Conservation (phyloP, 2,888 invertebrate species). For the Drosophila stalkeri region DNA sequence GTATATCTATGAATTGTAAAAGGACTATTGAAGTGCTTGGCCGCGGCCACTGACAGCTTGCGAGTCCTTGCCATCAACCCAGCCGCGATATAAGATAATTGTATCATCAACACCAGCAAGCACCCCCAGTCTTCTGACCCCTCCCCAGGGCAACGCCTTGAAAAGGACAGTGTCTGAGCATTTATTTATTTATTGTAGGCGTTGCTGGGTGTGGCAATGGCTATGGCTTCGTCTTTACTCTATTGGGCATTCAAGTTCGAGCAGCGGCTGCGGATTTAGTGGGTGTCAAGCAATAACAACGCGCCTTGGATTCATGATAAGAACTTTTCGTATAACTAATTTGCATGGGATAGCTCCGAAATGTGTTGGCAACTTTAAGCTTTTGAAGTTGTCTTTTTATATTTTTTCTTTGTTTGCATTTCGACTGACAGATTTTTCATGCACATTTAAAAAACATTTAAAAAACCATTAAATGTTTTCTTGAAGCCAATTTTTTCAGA, state of each 20-base stretch:
- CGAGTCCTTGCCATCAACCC: conserved; percentile 39
- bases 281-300: conserved; percentile 55
- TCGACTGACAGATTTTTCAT: conserved; percentile 67
- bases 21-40: conserved; percentile 73
- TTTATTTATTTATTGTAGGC: conserved; percentile 64
- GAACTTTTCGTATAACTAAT: conserved; percentile 75
- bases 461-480: conserved; percentile 82
- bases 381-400: conserved; percentile 37
- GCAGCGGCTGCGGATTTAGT: conserved; percentile 39
- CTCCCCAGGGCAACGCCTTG: conserved; percentile 32
- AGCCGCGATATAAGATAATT: conserved; percentile 82
- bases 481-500: conserved; percentile 24
- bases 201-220: conserved; percentile 58
- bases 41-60: conserved; percentile 65
- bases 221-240: conserved; percentile 43
- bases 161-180: conserved; percentile 65
- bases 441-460: conserved; percentile 83
- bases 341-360: conserved; percentile 67
- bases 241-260: conserved; percentile 38
- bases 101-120: conserved; percentile 83
- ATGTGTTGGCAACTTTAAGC: conserved; percentile 59
- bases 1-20: conserved; percentile 74
- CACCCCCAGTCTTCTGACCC: not conserved
- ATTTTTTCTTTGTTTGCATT: not conserved
- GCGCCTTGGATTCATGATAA: conserved; percentile 72